These are phyloP conservation scores for Gopherus evgoodei DNA, from an alignment of 2,113 vertebrate species.

Conservation along the genomic window DNA sequence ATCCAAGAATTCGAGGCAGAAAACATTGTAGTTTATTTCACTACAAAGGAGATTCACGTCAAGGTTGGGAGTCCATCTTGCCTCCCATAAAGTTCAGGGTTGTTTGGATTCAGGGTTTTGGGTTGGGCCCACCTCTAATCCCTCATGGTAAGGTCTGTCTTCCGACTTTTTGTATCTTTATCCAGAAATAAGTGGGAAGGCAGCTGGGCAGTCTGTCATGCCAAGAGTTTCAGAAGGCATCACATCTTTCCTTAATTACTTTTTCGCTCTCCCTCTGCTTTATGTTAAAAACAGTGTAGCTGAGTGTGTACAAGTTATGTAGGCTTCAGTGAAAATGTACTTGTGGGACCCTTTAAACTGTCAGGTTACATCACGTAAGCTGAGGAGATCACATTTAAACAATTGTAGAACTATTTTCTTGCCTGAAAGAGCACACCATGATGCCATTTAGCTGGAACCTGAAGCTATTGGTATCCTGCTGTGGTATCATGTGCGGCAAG, in stretches of 20 bases:
- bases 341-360: conserved; percentile 71
- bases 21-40: not conserved
- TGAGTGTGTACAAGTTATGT: conserved; percentile 32
- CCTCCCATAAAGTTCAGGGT: not conserved
- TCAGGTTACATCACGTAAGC: conserved; percentile 68
- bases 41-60: not conserved
- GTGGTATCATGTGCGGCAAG: conserved; percentile 72
- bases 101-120: conserved; percentile 7
- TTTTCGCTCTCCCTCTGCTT: conserved; percentile 51
- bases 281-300: conserved; percentile 57
- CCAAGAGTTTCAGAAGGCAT: conserved; percentile 56
- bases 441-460: conserved; percentile 77
- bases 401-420: conserved; percentile 73
- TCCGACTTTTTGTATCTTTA: conserved; percentile 13
- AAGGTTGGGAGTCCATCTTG: not conserved
- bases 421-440: conserved; percentile 78
- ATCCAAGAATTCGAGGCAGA: not conserved
- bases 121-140: conserved; percentile 3
- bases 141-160: conserved; percentile 28
- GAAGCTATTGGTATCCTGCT: conserved; percentile 77
- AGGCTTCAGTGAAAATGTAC: conserved; percentile 6
- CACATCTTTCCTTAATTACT: conserved; percentile 63
- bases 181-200: conserved; percentile 39
- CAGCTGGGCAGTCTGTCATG: conserved; percentile 43
- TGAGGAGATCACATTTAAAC: conserved; percentile 68